Percentiles rank a stretch among this genome's conserved stretches.
phyloP scores from a whole-genome alignment of 2,797 vertebrate genomes.

The Lophotriccus pileatus region DNA sequence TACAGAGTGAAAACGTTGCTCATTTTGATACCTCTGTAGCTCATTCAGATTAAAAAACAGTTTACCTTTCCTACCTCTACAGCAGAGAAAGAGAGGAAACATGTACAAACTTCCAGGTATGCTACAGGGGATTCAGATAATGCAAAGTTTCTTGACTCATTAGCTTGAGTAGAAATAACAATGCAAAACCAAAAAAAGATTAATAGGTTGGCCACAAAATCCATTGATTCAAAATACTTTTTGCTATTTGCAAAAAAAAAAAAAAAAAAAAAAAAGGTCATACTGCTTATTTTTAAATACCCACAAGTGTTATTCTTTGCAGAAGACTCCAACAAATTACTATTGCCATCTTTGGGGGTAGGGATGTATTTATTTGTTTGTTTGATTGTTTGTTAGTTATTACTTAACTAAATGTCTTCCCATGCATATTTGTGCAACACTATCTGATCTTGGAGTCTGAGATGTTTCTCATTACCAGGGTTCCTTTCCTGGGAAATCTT shows the following conservation, averaged over 20 bases:
- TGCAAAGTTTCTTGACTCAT: neutral
- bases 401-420: neutral
- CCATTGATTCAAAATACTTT: neutral
- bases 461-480: neutral
- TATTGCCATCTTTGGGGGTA: rapidly evolving
- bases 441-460: neutral
- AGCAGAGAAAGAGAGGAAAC: neutral
- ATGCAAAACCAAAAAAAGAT: neutral
- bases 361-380: too few species aligned
- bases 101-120: neutral
- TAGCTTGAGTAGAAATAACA: neutral
- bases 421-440: neutral
- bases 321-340: neutral
- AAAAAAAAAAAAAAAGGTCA: too few species aligned
- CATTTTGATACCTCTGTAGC: neutral
- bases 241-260: neutral
- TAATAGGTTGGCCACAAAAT: neutral
- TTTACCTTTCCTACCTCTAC: neutral
- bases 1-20: neutral
- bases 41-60: neutral
- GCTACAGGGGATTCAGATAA: neutral
- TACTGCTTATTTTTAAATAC: neutral
- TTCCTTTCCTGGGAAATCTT: neutral
- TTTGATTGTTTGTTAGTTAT: too few species aligned
- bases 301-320: neutral